Base-by-base conservation (phyloP, 1,140 invertebrate species). In the Bacillus rossius region DNA sequence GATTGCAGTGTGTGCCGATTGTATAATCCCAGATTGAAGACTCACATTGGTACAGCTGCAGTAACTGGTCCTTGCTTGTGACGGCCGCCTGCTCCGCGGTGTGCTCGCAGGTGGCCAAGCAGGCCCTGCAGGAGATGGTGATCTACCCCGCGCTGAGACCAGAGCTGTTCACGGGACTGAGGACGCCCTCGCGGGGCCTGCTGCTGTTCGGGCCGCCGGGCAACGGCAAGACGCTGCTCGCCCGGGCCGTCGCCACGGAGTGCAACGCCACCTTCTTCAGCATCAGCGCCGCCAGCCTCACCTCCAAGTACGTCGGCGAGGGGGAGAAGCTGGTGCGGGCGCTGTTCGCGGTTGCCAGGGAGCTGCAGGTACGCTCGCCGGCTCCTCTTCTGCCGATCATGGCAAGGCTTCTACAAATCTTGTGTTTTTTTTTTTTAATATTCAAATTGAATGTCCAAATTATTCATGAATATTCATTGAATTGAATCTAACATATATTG, bases 261-360 rank as follows among this genome's bases (percentile, higher is more conserved):
- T 84, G 82, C 41, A 82, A 82, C 62, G 93, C 95, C 3, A 98
- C 95, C 0, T 99, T 99, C 75, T 98, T 99, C 72, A 94, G 92
- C 47, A 98, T 99, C 68, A 96, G 92, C 63, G 95, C 96, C 10
- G 96, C 95, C 8, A 94, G 92, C 57, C 76, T 99, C n/a, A 98
- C 94, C n/a, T 98, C 94, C 50, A 99, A 99, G 66, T 92, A 94
- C 76, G 93, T 98, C 2, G 96, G 96, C 7, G 96, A 99, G 72
- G 94, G 96, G 2, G 96, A 99, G 74, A 99, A 99, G 78, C 84
- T 99, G 73, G 96, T 99, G 14, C 77, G 94, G 60, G 94, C 95
- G 0, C 75, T 99, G 16, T 99, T 99, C 77, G 87, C 91, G 38
- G 92, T 98, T 37, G 96, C 96, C 0, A 79, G 94, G 43, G 91